These are phyloP conservation scores for Zalophus californianus DNA, from an alignment of 2,797 vertebrate genomes.

Conservation along the genomic window DNA sequence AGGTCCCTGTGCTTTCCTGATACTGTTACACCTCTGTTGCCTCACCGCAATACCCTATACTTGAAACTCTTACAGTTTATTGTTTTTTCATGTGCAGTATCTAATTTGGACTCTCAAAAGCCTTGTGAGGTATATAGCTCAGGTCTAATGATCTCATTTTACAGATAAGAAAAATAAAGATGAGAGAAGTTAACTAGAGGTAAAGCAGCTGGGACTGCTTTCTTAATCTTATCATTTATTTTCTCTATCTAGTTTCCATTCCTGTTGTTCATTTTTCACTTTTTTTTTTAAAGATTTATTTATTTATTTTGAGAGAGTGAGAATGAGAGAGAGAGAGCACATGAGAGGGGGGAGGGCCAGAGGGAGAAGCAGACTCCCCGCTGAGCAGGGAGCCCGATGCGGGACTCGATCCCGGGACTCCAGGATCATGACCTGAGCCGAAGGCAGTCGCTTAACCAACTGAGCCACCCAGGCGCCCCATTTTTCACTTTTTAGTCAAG, in stretches of 20 bases:
- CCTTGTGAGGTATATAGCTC: neutral
- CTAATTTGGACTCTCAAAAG: neutral
- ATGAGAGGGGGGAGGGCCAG: too few relatives aligned
- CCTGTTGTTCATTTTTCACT: neutral
- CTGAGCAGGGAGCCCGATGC: too few relatives aligned
- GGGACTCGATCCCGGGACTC: too few relatives aligned
- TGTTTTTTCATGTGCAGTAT: neutral
- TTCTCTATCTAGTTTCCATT: neutral
- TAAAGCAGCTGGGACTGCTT: neutral
- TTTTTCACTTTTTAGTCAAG: conserved; percentile 9
- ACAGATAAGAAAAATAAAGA: neutral
- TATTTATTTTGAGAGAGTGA: too few relatives aligned
- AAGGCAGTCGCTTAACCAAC: too few relatives aligned
- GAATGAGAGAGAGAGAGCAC: too few relatives aligned
- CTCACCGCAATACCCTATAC: neutral
- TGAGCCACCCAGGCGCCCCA: too few relatives aligned
- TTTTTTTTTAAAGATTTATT: neutral
- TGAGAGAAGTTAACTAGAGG: neutral
- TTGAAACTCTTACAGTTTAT: neutral
- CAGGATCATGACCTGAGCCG: too few relatives aligned
- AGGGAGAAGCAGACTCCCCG: too few relatives aligned
- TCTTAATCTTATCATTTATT: neutral
- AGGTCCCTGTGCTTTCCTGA: neutral
- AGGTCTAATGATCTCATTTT: conserved; percentile 2
- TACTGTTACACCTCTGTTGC: neutral